Evolutionary conservation across 1,140 invertebrate genomes (phyloP).

Genomic region (Drosophila willistoni): DNA sequence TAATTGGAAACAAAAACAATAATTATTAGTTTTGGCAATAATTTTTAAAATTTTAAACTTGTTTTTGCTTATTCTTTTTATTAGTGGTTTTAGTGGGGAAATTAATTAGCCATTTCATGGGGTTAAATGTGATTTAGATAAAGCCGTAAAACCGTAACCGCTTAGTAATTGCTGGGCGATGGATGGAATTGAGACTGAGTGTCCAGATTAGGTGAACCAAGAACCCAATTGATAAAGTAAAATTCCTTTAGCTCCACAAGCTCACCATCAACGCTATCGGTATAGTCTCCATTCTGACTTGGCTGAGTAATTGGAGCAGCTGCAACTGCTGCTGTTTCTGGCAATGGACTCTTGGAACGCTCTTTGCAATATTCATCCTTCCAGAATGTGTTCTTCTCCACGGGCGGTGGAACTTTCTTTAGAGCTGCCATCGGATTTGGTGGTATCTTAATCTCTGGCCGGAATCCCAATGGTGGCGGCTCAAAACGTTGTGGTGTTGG

Average conservation of each 20-base stretch:
- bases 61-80: slow-evolving; percentile 10
- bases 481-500: slow-evolving; percentile 82
- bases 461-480: slow-evolving; percentile 82
- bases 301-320: slow-evolving; percentile 9
- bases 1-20: slow-evolving; percentile 16
- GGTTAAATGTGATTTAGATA: slow-evolving; percentile 63
- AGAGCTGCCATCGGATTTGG: slow-evolving; percentile 86
- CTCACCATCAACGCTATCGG: slow-evolving; percentile 77
- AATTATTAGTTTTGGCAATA: not conserved
- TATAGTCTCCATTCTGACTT: slow-evolving; percentile 43
- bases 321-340: slow-evolving; percentile 37
- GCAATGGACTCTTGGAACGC: slow-evolving; percentile 73
- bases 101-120: slow-evolving; percentile 37
- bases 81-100: slow-evolving; percentile 70
- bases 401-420: slow-evolving; percentile 83
- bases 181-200: slow-evolving; percentile 44
- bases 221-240: slow-evolving; percentile 42
- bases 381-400: slow-evolving; percentile 83
- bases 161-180: slow-evolving; percentile 74
- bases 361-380: slow-evolving; percentile 82
- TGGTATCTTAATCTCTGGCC: slow-evolving; percentile 88
- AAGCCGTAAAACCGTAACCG: slow-evolving; percentile 68
- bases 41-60: not conserved
- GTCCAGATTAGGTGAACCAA: slow-evolving; percentile 49
- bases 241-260: slow-evolving; percentile 41